These are phyloP conservation scores for Hirundichthys speculiger DNA, from an alignment of 2,113 vertebrate genomes.

Conservation along the genomic window DNA sequence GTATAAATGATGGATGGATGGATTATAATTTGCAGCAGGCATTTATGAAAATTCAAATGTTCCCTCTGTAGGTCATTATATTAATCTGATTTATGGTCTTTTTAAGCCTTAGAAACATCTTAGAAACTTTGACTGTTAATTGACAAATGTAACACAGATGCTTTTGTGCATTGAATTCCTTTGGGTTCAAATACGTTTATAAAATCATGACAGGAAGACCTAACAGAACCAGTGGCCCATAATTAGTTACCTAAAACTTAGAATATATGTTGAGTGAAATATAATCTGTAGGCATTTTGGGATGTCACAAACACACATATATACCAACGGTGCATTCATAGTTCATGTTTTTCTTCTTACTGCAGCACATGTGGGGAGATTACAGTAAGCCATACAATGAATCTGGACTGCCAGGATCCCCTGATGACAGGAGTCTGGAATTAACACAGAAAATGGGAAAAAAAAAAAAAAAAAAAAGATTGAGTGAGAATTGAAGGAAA, in stretches of 20 bases:
- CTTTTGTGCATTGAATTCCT: no score
- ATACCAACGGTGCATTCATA: no score
- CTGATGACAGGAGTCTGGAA: neutral
- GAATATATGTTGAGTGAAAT: no score
- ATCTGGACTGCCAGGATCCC: conserved; percentile 15
- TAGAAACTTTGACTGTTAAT: conserved; percentile 37
- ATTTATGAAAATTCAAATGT: conserved; percentile 47
- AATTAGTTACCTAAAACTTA: no score
- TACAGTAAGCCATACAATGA: conserved; percentile 11
- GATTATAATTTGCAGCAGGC: conserved; percentile 29
- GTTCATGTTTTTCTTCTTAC: conserved; percentile 5
- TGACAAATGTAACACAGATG: conserved; percentile 3
- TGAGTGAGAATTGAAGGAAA: conserved; percentile 9
- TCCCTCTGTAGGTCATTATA: conserved; percentile 19
- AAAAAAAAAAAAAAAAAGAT: conserved; percentile 28
- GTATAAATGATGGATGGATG: no score
- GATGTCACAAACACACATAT: no score
- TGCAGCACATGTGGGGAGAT: conserved; percentile 23
- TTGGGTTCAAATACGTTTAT: no score
- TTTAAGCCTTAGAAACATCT: conserved; percentile 19
- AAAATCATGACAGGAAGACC: no score
- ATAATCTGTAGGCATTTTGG: no score
- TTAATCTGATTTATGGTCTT: conserved; percentile 50
- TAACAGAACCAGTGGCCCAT: no score
- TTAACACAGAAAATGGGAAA: conserved; percentile 38